Evolutionary conservation across 2,888 invertebrate genomes (phyloP).

Genomic region (Mellilla xanthometata): DNA sequence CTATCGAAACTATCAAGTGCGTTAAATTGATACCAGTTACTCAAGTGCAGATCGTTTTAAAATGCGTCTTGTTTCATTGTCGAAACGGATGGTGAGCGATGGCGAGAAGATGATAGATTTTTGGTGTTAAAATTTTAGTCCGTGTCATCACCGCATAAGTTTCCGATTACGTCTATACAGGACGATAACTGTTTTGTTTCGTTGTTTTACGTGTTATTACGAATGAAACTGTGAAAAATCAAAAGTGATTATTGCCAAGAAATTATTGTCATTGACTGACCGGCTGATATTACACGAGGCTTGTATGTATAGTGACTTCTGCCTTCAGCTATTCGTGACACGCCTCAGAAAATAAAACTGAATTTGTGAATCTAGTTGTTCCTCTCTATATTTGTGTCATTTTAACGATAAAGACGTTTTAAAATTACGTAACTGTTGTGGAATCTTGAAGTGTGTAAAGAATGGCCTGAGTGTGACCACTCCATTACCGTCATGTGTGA

Average conservation of each 20-base stretch:
- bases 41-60: slow-evolving; percentile 74
- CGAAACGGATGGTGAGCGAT: slow-evolving; percentile 82
- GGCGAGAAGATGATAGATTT: slow-evolving; percentile 83
- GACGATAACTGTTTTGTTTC: slow-evolving; percentile 65
- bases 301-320: slow-evolving; percentile 83
- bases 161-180: slow-evolving; percentile 67
- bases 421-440: slow-evolving; percentile 83
- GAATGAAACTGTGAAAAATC: slow-evolving; percentile 61
- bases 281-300: slow-evolving; percentile 84
- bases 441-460: slow-evolving; percentile 81
- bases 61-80: slow-evolving; percentile 81
- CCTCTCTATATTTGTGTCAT: slow-evolving; percentile 77
- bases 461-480: slow-evolving; percentile 82
- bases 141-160: slow-evolving; percentile 78
- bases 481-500: slow-evolving; percentile 82
- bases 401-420: slow-evolving; percentile 77
- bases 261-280: slow-evolving; percentile 83
- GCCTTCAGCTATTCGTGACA: slow-evolving; percentile 82
- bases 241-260: slow-evolving; percentile 70
- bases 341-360: slow-evolving; percentile 82
- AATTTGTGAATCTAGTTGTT: slow-evolving; percentile 78
- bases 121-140: slow-evolving; percentile 81
- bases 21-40: slow-evolving; percentile 46
- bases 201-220: slow-evolving; percentile 66
- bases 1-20: slow-evolving; percentile 8